phyloP scores from a whole-genome alignment of 2,888 invertebrate species.

The Clusia tigrina region DNA sequence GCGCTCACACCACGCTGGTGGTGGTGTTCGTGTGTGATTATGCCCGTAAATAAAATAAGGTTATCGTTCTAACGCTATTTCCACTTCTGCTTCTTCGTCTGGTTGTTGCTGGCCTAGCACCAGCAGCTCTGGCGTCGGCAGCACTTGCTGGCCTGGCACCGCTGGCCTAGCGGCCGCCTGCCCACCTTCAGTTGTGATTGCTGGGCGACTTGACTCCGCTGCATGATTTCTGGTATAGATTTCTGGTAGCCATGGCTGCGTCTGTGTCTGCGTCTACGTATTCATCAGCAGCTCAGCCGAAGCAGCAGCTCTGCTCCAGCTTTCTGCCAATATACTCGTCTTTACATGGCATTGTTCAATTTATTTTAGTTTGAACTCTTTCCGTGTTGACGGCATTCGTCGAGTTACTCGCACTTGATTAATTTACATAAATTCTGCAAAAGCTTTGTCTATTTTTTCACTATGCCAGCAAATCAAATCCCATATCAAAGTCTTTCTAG shows the following conservation, averaged over 20 bases:
- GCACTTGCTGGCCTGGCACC: too few species aligned
- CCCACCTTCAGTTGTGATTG: not conserved
- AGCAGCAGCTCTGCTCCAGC: too few species aligned
- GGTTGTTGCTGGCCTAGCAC: not conserved
- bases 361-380: too few species aligned
- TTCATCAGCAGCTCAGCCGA: too few species aligned
- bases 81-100: not conserved
- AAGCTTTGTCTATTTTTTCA: not conserved
- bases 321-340: too few species aligned
- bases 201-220: not conserved
- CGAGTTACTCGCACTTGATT: not conserved
- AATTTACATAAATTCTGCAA: conserved; percentile 10
- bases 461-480: too few species aligned
- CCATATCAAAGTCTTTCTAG: too few species aligned
- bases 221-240: not conserved
- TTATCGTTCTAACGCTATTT: not conserved
- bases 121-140: not conserved
- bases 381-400: too few species aligned
- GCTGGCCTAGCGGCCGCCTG: too few species aligned
- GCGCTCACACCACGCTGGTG: not conserved
- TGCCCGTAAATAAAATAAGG: not conserved
- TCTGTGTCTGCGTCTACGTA: too few species aligned
- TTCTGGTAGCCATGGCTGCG: conserved; percentile 2
- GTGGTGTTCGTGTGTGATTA: not conserved
- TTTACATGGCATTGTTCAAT: not conserved